Base-by-base conservation (phyloP, 2,888 invertebrate species). In the Strigamia transsilvanica region DNA sequence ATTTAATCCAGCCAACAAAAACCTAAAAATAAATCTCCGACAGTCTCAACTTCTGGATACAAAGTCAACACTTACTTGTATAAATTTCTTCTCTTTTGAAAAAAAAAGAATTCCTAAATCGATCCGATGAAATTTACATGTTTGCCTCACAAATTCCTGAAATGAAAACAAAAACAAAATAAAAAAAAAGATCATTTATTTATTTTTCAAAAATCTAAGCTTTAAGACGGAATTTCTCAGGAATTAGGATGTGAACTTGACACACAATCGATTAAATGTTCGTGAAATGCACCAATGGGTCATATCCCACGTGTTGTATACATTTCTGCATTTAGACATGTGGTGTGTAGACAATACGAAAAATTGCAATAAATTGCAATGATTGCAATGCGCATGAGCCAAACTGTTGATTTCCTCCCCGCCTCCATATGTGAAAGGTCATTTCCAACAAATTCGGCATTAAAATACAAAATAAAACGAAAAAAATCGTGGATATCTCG, bases 121-220 rank as follows among this genome's bases (percentile, higher is more conserved):
- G 5, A 12, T 66, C 61, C 61, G 18, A 66, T 66, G 12, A 66
- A 23, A 4, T 21, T 66, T 66, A 66, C 61, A 66, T 66, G 10
- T 66, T 66, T 21, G 61, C 61, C 61, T 66, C 23, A 66, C 61
- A 66, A 66, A 66, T 66, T 66, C 61, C 61, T 66, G 61, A 7
- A 66, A 66, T 21, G 2, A 9, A 38, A 38, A 23, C 4, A 66
- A 66, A n/a, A 66, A 61, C 6, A 61, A 66, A 18, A 66, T 18
- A 4, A 21, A 12, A 46, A n/a, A 10, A 13, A 66, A 66, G 1
- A 2, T 21, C 4, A 21, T 27, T 27, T 27, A 2, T 27, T 27
- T 27, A 27, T 27, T 27, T 27, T 27, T 27, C 3, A 27, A 27
- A 66, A 23, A 4, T 21, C 12, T 66, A 66, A 18, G 7, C 61